phyloP scores from a whole-genome alignment of 2,797 vertebrate species.

The Oryzias sinensis region DNA sequence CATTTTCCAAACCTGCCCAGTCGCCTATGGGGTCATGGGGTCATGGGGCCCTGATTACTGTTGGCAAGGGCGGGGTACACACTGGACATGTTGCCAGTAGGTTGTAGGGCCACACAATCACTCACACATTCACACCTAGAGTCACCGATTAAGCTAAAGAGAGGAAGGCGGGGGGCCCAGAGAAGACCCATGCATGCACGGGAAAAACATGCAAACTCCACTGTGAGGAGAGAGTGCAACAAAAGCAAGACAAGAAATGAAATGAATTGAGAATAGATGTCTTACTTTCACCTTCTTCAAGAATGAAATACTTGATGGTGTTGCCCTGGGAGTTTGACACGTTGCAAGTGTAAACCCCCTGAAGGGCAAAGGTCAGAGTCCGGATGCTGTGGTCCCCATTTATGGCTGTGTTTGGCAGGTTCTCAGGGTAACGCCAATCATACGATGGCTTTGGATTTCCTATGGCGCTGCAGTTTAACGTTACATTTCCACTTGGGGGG shows the following conservation, averaged over 20 bases:
- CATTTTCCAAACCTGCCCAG: too few species aligned
- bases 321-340: constrained; percentile 37
- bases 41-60: too few species aligned
- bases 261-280: not conserved
- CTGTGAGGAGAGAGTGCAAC: not conserved
- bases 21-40: too few species aligned
- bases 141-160: too few species aligned
- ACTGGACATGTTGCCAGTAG: too few species aligned
- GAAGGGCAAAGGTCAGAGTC: not conserved
- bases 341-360: constrained; percentile 65
- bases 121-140: too few species aligned
- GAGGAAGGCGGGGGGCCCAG: too few species aligned
- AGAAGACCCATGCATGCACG: too few species aligned
- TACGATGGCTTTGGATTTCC: constrained; percentile 63
- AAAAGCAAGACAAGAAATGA: not conserved
- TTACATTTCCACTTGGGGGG: not conserved
- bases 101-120: too few species aligned
- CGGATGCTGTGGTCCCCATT: constrained; percentile 4
- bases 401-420: not conserved
- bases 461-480: constrained; percentile 55
- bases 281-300: constrained; percentile 53
- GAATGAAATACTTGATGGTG: constrained; percentile 46
- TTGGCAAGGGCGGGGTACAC: too few species aligned
- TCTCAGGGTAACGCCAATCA: constrained; percentile 32
- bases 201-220: too few species aligned